Base-by-base conservation (phyloP, 2,888 invertebrate species). In the Tenthredo scrophulariae region DNA sequence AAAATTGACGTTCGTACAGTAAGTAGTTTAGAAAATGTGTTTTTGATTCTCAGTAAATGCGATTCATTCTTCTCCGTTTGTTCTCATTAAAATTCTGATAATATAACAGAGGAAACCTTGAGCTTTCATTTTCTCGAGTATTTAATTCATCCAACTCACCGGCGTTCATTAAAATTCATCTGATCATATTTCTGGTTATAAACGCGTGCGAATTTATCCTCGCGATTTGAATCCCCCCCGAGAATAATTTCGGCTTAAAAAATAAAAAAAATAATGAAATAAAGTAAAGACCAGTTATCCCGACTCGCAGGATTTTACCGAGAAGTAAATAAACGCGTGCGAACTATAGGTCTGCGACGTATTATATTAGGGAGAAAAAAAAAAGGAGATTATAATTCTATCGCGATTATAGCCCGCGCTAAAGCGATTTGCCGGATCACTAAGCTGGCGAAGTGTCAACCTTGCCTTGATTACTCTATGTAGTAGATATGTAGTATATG, bases 381-480 rank as follows among this genome's bases (percentile, higher is more conserved):
- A 70, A 1, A 37, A 70, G 22, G 10, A 26, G 26, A 62, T 62
- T 62, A 62, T 26, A 62, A 62, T 62, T 26, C 13, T 26, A 54
- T 62, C 62, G 26, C 62, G 62, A 26, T 62, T 62, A 62, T 13
- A 62, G 1, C 22, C 10, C 58, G 22, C 22, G 58, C 9, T 58
- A 58, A 58, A 67, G 5, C 67, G 33, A 26, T 70, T 70, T n/a
- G n/a, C 70, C 18, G 70, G 33, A 70, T 37, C 37, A 62, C 26
- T 26, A 26, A 37, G 72, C 72, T n/a, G 5, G 43, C 72, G 43
- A 40, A 43, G 72, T 72, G 72, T 74, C 72, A 74, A 43, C 72
- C 72, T 74, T 74, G 40, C 40, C 72, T 13, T 74, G n/a, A 37
- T 74, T 74, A 43, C 7, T 74, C 15, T 74, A 29, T 33, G 15